Conservation (phyloP, 2,888 invertebrate species). For the Drosophila neonasuta region DNA sequence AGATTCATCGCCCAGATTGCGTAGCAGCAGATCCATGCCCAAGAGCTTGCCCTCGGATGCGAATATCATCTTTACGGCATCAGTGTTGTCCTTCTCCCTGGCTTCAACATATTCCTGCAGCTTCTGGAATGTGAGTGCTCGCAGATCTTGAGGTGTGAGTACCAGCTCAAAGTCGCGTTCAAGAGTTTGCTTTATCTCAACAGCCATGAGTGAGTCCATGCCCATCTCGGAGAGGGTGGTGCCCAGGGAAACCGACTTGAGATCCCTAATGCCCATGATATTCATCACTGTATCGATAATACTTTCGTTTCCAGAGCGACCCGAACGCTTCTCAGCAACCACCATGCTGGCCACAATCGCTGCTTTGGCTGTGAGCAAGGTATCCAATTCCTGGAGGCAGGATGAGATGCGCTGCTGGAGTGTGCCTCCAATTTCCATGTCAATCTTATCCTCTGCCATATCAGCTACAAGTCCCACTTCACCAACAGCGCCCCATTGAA, state of each 20-base stretch:
- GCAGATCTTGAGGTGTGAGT: slow-evolving; percentile 92
- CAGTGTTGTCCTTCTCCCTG: slow-evolving; percentile 67
- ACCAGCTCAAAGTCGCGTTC: slow-evolving; percentile 94
- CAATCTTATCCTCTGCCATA: slow-evolving; percentile 87
- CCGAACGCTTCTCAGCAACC: slow-evolving; percentile 90
- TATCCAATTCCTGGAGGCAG: slow-evolving; percentile 89
- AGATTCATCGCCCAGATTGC: slow-evolving; percentile 86
- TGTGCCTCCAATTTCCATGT: slow-evolving; percentile 89
- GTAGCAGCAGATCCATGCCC: slow-evolving; percentile 85
- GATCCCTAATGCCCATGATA: slow-evolving; percentile 87
- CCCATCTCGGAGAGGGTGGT: slow-evolving; percentile 94
- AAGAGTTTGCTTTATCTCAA: slow-evolving; percentile 96
- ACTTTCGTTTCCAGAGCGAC: slow-evolving; percentile 85
- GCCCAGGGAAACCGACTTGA: slow-evolving; percentile 87
- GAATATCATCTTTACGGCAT: slow-evolving; percentile 78
- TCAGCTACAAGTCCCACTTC: slow-evolving; percentile 93
- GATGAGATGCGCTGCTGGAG: slow-evolving; percentile 93
- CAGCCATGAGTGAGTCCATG: slow-evolving; percentile 98
- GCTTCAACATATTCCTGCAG: slow-evolving; percentile 79
- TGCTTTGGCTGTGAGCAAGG: slow-evolving; percentile 87
- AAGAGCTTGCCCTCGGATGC: slow-evolving; percentile 72
- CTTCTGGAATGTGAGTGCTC: slow-evolving; percentile 88
- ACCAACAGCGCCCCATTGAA: slow-evolving; percentile 97
- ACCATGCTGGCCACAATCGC: slow-evolving; percentile 92
- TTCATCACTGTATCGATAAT: slow-evolving; percentile 89